Conservation (phyloP, 2,888 invertebrate genomes). For the Macrophya annulata region DNA sequence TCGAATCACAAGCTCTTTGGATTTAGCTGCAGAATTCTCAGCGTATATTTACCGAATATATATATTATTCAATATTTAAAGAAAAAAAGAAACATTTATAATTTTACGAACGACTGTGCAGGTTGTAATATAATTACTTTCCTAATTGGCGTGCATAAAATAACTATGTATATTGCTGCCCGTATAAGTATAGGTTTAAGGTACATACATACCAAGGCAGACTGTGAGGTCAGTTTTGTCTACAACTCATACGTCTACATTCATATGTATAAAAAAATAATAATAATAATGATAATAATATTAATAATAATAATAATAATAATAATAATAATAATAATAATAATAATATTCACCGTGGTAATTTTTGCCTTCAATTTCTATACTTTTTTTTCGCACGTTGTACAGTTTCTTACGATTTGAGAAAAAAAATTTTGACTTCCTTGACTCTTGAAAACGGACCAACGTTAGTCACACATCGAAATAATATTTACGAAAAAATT, state of each 20-base stretch:
- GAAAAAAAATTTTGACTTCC: too few relatives aligned
- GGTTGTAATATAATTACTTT: slow-evolving; percentile 71
- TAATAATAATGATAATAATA: neutral
- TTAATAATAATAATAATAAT: neutral
- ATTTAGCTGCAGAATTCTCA: neutral
- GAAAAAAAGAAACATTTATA: slow-evolving; percentile 17
- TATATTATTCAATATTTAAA: neutral
- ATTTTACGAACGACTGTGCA: slow-evolving; percentile 53
- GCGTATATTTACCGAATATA: neutral
- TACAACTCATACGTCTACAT: slow-evolving; percentile 16
- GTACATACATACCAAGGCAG: neutral
- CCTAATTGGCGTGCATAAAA: slow-evolving; percentile 47
- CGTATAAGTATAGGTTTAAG: slow-evolving; percentile 36
- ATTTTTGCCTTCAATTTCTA: slow-evolving; percentile 23
- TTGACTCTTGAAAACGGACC: neutral
- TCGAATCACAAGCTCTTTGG: neutral
- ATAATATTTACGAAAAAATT: neutral
- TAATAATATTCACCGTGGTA: neutral
- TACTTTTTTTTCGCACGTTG: slow-evolving; percentile 9
- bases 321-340: neutral
- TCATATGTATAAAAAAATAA: neutral
- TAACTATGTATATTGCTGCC: slow-evolving; percentile 11
- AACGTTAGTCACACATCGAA: neutral
- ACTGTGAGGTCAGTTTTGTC: slow-evolving; percentile 33
- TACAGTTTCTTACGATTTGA: too few relatives aligned